Evolutionary conservation across 1,140 invertebrate genomes (phyloP).

Genomic region (Adelges cooleyi): DNA sequence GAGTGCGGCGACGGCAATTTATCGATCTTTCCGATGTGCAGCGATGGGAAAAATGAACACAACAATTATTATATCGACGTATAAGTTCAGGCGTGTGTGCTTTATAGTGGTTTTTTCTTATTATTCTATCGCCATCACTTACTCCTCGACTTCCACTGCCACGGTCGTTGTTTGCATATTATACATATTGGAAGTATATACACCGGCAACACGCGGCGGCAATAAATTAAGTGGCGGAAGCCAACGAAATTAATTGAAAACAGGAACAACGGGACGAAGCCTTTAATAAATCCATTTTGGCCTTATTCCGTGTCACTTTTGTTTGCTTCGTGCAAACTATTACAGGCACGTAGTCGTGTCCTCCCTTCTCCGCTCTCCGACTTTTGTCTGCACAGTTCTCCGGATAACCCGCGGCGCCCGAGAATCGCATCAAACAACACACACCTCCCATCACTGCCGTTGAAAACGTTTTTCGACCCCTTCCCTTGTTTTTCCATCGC

Average conservation of each 20-base stretch:
- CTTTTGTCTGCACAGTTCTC: not conserved
- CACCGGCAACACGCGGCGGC: not conserved
- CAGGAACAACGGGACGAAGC: slow-evolving; percentile 25
- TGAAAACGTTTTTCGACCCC: too few relatives aligned
- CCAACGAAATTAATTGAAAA: slow-evolving; percentile 27
- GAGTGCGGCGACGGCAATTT: not conserved
- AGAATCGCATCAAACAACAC: too few relatives aligned
- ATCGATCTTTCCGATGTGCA: too few relatives aligned
- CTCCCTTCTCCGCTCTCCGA: not conserved
- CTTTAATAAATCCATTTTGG: slow-evolving; percentile 18
- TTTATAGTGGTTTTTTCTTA: not conserved
- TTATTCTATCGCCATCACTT: not conserved
- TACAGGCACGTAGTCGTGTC: not conserved
- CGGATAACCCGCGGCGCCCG: not conserved
- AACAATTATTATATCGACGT: not conserved
- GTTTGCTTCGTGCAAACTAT: slow-evolving; percentile 15
- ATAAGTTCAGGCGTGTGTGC: not conserved
- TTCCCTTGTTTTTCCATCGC: too few relatives aligned
- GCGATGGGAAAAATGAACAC: not conserved
- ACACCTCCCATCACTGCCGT: too few relatives aligned
- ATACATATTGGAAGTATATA: not conserved
- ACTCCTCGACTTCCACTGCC: not conserved
- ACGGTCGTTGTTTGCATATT: not conserved
- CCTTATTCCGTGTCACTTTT: slow-evolving; percentile 19
- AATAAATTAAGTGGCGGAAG: slow-evolving; percentile 27